Percentiles rank a stretch among this genome's conserved stretches.
Conservation (phyloP, 2,797 vertebrate genomes). For the Natrix natrix region DNA sequence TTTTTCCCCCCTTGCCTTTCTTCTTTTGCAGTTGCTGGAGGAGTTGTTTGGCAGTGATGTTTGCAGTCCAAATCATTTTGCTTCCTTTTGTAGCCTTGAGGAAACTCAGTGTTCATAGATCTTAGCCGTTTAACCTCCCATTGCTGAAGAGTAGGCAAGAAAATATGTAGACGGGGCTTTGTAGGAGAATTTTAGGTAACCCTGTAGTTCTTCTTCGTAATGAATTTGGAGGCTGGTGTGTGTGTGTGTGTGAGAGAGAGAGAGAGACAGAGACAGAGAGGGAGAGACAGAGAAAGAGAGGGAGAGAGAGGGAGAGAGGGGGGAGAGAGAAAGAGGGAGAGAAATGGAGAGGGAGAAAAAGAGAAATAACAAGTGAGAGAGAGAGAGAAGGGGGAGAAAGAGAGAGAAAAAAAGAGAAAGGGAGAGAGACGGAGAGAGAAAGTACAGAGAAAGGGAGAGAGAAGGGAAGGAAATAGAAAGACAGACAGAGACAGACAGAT, state of each 20-base stretch:
- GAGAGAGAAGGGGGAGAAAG: too few relatives aligned
- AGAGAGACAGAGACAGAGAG: too few relatives aligned
- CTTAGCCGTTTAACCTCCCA: neutral
- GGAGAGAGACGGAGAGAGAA: accelerated
- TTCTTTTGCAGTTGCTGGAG: neutral
- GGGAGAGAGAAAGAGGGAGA: neutral
- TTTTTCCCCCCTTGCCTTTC: accelerated
- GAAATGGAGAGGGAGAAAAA: accelerated
- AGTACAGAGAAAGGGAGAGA: accelerated
- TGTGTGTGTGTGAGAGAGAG: too few relatives aligned
- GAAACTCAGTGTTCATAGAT: neutral
- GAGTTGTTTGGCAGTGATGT: neutral
- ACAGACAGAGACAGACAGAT: accelerated
- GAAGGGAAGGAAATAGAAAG: accelerated
- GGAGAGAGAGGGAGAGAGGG: too few relatives aligned
- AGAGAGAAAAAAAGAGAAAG: accelerated
- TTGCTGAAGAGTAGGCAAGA: neutral
- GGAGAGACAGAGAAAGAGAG: too few relatives aligned
- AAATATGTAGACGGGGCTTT: neutral
- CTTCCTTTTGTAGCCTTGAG: conserved; percentile 11
- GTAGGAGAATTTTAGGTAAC: neutral
- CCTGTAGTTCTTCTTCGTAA: neutral
- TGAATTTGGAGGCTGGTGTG: neutral
- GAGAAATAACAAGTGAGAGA: too few relatives aligned
- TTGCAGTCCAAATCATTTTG: neutral